Base-by-base conservation (phyloP, 1,140 invertebrate genomes). In the Drosophila athabasca region DNA sequence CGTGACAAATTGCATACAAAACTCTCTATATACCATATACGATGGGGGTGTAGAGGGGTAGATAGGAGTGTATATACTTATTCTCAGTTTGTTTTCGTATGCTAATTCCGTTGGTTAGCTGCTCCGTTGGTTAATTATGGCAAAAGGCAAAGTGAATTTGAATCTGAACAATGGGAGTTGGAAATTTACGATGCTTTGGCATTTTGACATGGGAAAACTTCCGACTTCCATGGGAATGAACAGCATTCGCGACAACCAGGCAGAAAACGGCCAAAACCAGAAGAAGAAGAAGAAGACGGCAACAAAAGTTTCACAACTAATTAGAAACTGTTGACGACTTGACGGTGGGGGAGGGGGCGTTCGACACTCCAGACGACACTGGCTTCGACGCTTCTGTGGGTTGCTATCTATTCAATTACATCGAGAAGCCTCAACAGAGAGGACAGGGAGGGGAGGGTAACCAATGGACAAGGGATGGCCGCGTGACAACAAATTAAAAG, bases 181-280 rank as follows among this genome's bases (percentile, higher is more conserved):
- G 55, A 71, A 64, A 55, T 48, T 15, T 68, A 48, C 49, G 49
- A 64, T 45, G 62, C 52, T 72, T 62, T 62, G 66, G 76, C 76
- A 80, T 76, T 68, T 39, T 65, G 70, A 80, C 71, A 70, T 80
- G 77, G 51, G 77, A 80, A 79, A 76, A 54, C 58, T 80, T 69
- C 57, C 57, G 59, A 49, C 53, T 19, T 44, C 52, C 52, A 48
- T 78, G 76, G 66, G 74, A 77, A 39, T 39, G 35, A 39, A 73
- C 59, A 69, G 69, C 59, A 69, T 69, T 69, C 51, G 45, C 62
- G 55, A 0, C 76, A 48, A 73, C 48, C 29, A 54, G 65, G 52
- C n/a, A 35, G 9, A 39, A 13, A 44, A 39, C 62, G 19, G 41
- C 51, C 53, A 65, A 13, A 58, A 7, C 11, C 26, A 13, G 41